Percentiles rank a stretch among this genome's conserved stretches.
These are phyloP conservation scores for Diorhabda carinulata DNA, from an alignment of 1,140 invertebrate genomes.

Conservation along the genomic window DNA sequence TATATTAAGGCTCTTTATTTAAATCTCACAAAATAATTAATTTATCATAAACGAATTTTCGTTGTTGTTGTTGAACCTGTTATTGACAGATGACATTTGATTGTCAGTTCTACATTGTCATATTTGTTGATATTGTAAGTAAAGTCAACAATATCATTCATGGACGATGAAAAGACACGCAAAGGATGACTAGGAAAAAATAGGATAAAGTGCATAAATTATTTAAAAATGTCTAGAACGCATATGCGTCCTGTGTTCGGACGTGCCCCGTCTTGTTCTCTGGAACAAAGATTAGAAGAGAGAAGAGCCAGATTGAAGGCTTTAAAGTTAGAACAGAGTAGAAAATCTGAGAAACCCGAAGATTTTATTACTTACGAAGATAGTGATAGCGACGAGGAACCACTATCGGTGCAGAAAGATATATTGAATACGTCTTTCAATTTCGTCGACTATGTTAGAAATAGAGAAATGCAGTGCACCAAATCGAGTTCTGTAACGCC, in stretches of 20 bases:
- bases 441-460: slow-evolving; percentile 78
- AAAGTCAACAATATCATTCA: too few relatives aligned
- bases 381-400: slow-evolving; percentile 78
- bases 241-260: slow-evolving; percentile 58
- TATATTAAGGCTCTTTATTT: too few relatives aligned
- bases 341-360: slow-evolving; percentile 81
- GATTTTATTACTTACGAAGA: slow-evolving; percentile 86
- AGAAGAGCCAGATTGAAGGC: slow-evolving; percentile 62
- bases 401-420: slow-evolving; percentile 63
- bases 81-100: too few relatives aligned
- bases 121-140: too few relatives aligned
- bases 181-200: too few relatives aligned
- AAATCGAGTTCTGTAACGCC: slow-evolving; percentile 58
- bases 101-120: too few relatives aligned
- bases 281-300: slow-evolving; percentile 66
- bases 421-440: slow-evolving; percentile 77
- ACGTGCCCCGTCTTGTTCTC: slow-evolving; percentile 68
- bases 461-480: slow-evolving; percentile 66
- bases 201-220: too few relatives aligned
- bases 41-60: too few relatives aligned
- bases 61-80: too few relatives aligned
- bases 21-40: too few relatives aligned
- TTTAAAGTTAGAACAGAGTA: slow-evolving; percentile 59
- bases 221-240: slow-evolving; percentile 54
- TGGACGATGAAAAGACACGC: too few relatives aligned